Percentiles rank a stretch among this genome's conserved stretches.
These are phyloP conservation scores for Apus apus DNA, from an alignment of 2,113 vertebrate species.

Conservation along the genomic window DNA sequence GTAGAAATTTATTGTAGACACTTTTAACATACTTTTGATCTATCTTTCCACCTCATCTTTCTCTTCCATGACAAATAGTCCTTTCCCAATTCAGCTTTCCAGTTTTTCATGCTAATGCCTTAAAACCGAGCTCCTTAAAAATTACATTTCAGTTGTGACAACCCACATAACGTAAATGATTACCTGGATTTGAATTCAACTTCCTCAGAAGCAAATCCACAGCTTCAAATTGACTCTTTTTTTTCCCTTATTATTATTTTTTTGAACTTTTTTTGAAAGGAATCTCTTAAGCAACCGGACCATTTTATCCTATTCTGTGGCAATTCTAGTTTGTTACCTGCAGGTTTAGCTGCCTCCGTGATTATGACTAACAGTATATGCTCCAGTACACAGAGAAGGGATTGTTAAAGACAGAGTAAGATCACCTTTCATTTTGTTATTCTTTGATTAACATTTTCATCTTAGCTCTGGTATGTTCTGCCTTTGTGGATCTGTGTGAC, in stretches of 20 bases:
- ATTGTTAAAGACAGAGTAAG: background rate
- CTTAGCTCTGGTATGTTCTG: background rate
- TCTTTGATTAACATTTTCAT: background rate
- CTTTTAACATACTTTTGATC: background rate
- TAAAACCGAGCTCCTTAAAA: background rate
- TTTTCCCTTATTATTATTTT: background rate
- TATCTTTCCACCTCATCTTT: background rate
- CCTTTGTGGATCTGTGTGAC: background rate
- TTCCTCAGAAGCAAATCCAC: background rate
- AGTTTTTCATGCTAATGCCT: background rate
- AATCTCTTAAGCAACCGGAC: background rate
- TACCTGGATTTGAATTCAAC: background rate
- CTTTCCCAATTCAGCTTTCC: background rate
- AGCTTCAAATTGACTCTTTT: background rate
- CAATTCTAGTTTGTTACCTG: background rate
- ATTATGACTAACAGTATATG: background rate
- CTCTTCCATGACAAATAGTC: background rate
- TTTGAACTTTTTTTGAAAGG: background rate
- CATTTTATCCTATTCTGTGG: background rate
- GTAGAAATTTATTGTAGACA: background rate
- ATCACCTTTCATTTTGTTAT: conserved; percentile 13
- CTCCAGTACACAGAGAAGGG: background rate
- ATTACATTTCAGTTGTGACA: background rate
- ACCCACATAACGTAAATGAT: background rate
- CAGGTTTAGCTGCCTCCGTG: background rate